phyloP scores from a whole-genome alignment of 1,140 invertebrate species.

The Drosophila nannoptera region DNA sequence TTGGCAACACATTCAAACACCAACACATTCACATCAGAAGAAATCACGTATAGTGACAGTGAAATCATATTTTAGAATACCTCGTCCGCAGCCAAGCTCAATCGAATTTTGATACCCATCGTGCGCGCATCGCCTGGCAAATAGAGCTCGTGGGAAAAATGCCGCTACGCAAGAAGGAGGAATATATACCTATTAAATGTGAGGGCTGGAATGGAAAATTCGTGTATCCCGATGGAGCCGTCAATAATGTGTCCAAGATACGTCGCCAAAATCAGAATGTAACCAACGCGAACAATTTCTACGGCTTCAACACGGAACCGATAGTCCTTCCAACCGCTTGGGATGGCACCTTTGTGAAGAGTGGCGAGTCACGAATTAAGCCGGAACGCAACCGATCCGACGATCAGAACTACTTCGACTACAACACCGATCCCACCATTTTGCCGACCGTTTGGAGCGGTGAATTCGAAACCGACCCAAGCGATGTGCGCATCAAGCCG shows the following conservation, averaged over 20 bases:
- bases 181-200: constrained; percentile 78
- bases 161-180: constrained; percentile 66
- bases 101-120: constrained; percentile 60
- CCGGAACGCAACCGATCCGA: constrained; percentile 74
- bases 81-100: constrained; percentile 35
- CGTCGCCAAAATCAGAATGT: constrained; percentile 73
- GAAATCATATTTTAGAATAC: constrained; percentile 77
- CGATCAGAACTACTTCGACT: constrained; percentile 70
- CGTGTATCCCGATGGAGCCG: constrained; percentile 60
- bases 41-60: constrained; percentile 18
- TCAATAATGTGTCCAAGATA: constrained; percentile 74
- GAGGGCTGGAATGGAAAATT: constrained; percentile 79
- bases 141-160: constrained; percentile 28
- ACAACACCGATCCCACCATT: constrained; percentile 59
- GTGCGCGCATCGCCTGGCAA: constrained; percentile 14
- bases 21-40: background rate
- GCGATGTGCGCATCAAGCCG: constrained; percentile 74
- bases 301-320: constrained; percentile 68
- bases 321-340: constrained; percentile 71
- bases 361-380: constrained; percentile 60
- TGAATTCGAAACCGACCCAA: constrained; percentile 72
- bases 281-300: constrained; percentile 76
- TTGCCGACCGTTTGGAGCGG: constrained; percentile 73
- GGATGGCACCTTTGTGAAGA: constrained; percentile 74
- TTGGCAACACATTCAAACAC: constrained; percentile 30